These are phyloP conservation scores for Phenganax marumi DNA, from an alignment of 92 coral and sea anemone species.

Conservation along the genomic window DNA sequence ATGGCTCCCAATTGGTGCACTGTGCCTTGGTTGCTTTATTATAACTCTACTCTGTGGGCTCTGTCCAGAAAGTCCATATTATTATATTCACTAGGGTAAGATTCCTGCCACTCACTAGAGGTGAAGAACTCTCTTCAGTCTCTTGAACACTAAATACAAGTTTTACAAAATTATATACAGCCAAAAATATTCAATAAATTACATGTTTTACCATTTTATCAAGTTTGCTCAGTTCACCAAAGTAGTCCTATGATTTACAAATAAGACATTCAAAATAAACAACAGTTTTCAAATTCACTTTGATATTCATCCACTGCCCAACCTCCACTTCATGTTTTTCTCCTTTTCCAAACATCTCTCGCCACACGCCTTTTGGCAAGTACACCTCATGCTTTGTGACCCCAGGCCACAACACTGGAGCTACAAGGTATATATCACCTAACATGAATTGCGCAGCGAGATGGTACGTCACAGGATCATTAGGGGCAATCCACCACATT, in stretches of 20 bases:
- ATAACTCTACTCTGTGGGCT: too few relatives aligned
- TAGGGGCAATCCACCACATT: constrained; percentile 83
- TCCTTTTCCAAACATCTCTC: constrained; percentile 65
- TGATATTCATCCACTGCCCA: constrained; percentile 23
- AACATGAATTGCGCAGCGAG: constrained; percentile 67
- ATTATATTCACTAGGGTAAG: too few relatives aligned
- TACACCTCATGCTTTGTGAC: constrained; percentile 62
- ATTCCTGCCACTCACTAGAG: too few relatives aligned
- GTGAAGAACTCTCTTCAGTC: too few relatives aligned
- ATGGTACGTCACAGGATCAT: constrained; percentile 61
- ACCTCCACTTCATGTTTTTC: constrained; percentile 29
- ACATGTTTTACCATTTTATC: neutral
- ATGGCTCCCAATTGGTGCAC: too few relatives aligned
- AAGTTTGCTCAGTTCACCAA: neutral
- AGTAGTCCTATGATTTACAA: neutral
- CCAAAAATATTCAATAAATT: neutral
- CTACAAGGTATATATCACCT: constrained; percentile 66
- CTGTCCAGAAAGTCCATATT: too few relatives aligned
- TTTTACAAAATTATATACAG: neutral
- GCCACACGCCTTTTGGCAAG: constrained; percentile 74
- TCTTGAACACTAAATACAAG: too few relatives aligned
- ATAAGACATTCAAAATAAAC: constrained; percentile 39
- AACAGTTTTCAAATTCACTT: constrained; percentile 20
- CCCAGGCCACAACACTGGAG: constrained; percentile 64
- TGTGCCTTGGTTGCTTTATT: too few relatives aligned